A percentile compares a stretch with the other conserved stretches of the same genome.
Evolutionary conservation across 1,140 invertebrate genomes (phyloP).

Genomic region (Drosophila orena): DNA sequence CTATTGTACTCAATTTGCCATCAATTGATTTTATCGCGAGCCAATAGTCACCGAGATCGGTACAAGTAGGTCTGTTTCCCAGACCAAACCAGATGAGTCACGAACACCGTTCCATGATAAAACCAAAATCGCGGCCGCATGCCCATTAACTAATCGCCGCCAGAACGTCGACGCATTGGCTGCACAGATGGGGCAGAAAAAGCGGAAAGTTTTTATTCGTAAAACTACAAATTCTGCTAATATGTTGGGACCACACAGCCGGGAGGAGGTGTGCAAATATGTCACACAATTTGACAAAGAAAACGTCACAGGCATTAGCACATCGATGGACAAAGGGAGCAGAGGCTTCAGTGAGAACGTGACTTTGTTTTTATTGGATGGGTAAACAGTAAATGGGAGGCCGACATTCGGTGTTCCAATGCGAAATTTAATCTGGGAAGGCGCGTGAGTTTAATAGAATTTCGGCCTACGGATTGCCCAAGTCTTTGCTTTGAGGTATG

Average conservation of each 20-base stretch:
- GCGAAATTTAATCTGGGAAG: slow-evolving; percentile 36
- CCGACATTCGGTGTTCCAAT: slow-evolving; percentile 1
- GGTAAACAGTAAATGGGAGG: slow-evolving; percentile 50
- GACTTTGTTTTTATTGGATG: slow-evolving; percentile 70
- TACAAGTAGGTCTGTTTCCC: slow-evolving; percentile 21
- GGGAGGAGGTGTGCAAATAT: slow-evolving; percentile 46
- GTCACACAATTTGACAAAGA: slow-evolving; percentile 68
- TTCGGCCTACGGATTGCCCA: background rate
- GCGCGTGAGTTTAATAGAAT: slow-evolving; percentile 23
- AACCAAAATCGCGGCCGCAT: background rate
- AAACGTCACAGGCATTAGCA: slow-evolving; percentile 72
- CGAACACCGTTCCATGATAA: slow-evolving; percentile 18
- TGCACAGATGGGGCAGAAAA: slow-evolving; percentile 18
- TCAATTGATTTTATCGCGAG: slow-evolving; percentile 35
- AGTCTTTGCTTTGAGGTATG: background rate
- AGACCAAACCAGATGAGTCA: slow-evolving; percentile 49
- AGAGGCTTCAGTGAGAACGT: slow-evolving; percentile 69
- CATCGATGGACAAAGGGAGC: slow-evolving; percentile 51
- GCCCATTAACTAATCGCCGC: background rate
- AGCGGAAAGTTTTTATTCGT: slow-evolving; percentile 52
- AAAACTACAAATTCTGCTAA: slow-evolving; percentile 39
- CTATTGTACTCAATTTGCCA: slow-evolving; percentile 57
- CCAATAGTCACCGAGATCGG: slow-evolving; percentile 16
- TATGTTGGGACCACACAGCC: slow-evolving; percentile 22
- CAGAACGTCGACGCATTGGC: slow-evolving; percentile 1